Conservation (phyloP, 2,113 vertebrate species). For the Willisornis vidua region DNA sequence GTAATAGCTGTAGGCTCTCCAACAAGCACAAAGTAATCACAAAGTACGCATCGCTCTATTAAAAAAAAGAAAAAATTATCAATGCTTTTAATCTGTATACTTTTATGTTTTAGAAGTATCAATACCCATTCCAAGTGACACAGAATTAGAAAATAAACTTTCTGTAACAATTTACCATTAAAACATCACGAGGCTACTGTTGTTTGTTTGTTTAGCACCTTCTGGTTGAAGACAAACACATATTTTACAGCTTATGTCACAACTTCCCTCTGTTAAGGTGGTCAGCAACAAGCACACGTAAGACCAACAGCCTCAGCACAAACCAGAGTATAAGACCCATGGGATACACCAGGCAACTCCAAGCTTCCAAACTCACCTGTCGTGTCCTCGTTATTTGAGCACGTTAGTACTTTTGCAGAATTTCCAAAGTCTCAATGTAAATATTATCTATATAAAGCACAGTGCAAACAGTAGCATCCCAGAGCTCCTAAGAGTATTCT, state of each 20-base stretch:
- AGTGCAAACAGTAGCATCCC: not conserved
- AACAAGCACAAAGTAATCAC: constrained; percentile 40
- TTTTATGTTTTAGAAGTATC: not conserved
- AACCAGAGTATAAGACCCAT: not conserved
- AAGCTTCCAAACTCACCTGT: not conserved
- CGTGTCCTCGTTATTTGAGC: not conserved
- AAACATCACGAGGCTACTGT: not conserved
- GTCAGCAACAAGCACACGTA: not conserved
- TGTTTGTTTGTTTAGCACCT: not conserved
- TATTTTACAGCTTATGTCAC: not conserved
- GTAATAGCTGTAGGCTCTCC: constrained; percentile 53
- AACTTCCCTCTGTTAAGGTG: not conserved
- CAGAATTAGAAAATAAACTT: not conserved
- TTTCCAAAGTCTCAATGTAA: not conserved
- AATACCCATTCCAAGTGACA: not conserved
- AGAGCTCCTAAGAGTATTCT: not conserved
- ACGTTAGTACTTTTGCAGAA: not conserved
- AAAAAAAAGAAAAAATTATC: not conserved
- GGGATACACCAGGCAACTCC: not conserved
- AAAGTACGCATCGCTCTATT: not conserved
- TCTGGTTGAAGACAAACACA: not conserved
- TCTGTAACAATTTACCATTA: not conserved
- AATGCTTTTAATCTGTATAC: not conserved
- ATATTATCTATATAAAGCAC: not conserved
- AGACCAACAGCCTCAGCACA: not conserved